phyloP scores from a whole-genome alignment of 2,797 vertebrate genomes.

The Schizopygopsis pylzovi region DNA sequence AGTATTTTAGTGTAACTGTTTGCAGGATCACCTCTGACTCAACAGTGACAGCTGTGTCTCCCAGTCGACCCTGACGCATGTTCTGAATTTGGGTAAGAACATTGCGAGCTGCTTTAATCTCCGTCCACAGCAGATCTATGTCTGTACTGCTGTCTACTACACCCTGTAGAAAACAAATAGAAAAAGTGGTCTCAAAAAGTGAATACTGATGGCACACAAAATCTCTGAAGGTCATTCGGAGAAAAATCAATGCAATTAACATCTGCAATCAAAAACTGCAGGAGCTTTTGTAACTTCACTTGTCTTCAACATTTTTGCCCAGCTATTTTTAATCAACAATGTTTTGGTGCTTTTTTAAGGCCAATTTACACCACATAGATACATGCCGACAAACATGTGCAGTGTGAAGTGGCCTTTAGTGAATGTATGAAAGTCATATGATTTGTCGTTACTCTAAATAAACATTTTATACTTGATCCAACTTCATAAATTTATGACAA shows the following conservation, averaged over 20 bases:
- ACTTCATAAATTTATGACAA: too few relatives aligned
- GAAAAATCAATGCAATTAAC: neutral
- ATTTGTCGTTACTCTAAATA: too few relatives aligned
- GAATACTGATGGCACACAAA: neutral
- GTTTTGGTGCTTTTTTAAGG: neutral
- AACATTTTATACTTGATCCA: too few relatives aligned
- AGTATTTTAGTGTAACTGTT: neutral
- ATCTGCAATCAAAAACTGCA: neutral
- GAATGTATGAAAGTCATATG: too few relatives aligned
- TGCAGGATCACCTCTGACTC: constrained; percentile 68
- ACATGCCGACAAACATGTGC: too few relatives aligned
- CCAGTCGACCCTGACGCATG: constrained; percentile 61
- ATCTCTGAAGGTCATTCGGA: neutral
- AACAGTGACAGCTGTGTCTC: constrained; percentile 57
- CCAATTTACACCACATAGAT: too few relatives aligned
- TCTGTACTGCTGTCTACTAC: constrained; percentile 73
- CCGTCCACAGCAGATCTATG: constrained; percentile 69
- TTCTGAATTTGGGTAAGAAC: constrained; percentile 71
- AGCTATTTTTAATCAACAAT: neutral
- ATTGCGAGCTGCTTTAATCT: constrained; percentile 74
- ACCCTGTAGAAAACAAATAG: constrained; percentile 27
- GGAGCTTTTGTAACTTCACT: neutral
- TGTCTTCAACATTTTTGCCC: neutral
- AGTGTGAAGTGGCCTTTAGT: too few relatives aligned
- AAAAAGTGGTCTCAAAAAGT: neutral